These are phyloP conservation scores for Siniperca knerii DNA, from an alignment of 2,113 vertebrate genomes.

Conservation along the genomic window DNA sequence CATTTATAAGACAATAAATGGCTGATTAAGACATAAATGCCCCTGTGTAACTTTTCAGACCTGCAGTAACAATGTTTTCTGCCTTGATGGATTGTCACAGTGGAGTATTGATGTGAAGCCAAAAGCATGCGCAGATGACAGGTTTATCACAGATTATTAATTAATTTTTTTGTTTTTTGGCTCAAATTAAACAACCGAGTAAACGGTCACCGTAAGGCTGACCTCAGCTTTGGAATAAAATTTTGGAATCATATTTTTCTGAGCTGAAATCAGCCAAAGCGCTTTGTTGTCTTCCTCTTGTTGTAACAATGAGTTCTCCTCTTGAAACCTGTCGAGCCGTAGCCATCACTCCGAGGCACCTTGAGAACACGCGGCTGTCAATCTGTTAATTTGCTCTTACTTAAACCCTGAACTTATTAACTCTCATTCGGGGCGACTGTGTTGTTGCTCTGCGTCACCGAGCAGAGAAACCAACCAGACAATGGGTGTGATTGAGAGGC, in stretches of 20 bases:
- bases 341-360: slow-evolving; percentile 39
- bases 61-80: background rate
- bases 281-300: slow-evolving; percentile 6
- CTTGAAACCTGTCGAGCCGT: slow-evolving; percentile 34
- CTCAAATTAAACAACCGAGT: background rate
- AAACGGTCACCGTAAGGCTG: background rate
- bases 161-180: background rate
- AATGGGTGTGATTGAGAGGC: slow-evolving; percentile 86
- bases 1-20: background rate
- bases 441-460: slow-evolving; percentile 70
- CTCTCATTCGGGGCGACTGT: slow-evolving; percentile 57
- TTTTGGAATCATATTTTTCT: slow-evolving; percentile 14
- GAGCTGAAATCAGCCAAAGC: slow-evolving; percentile 24
- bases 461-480: slow-evolving; percentile 78
- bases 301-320: slow-evolving; percentile 43
- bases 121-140: background rate
- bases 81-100: background rate
- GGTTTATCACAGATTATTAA: background rate
- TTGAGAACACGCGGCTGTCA: slow-evolving; percentile 52
- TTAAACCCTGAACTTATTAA: slow-evolving; percentile 77
- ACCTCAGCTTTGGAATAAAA: background rate
- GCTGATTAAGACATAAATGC: background rate
- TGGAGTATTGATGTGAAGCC: background rate
- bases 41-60: background rate
- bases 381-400: slow-evolving; percentile 67